A percentile compares a stretch with the other conserved stretches of the same genome.
Conservation (phyloP, 2,113 vertebrate species). For the Pogona vitticeps region DNA sequence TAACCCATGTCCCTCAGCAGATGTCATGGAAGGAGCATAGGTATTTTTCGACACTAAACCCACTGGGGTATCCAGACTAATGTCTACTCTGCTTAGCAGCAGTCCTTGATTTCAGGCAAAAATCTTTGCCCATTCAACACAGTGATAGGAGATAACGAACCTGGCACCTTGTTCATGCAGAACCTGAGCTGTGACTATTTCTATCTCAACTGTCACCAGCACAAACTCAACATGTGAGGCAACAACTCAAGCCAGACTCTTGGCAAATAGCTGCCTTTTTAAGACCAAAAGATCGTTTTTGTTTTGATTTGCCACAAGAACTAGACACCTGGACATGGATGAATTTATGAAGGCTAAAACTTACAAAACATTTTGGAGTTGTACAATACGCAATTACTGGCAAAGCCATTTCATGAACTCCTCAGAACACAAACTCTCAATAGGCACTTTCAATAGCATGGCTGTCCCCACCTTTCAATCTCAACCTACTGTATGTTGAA, state of each 20-base stretch:
- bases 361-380: too few relatives aligned
- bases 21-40: not conserved
- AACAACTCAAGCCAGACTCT: not conserved
- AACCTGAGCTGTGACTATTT: not conserved
- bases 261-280: not conserved
- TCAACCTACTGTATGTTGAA: too few relatives aligned
- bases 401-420: not conserved
- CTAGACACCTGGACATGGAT: not conserved
- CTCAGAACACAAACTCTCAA: not conserved
- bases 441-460: not conserved
- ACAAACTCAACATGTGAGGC: not conserved
- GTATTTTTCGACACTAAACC: too few relatives aligned
- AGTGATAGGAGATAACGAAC: too few relatives aligned
- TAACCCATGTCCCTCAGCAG: too few relatives aligned
- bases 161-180: not conserved
- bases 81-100: too few relatives aligned
- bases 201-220: not conserved
- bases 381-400: too few relatives aligned
- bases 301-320: not conserved
- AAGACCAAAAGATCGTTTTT: not conserved
- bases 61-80: too few relatives aligned
- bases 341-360: too few relatives aligned
- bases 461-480: rapidly evolving
- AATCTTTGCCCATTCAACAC: too few relatives aligned
- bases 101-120: too few relatives aligned